Conservation (phyloP, 2,797 vertebrate genomes). For the Remorina albescens region DNA sequence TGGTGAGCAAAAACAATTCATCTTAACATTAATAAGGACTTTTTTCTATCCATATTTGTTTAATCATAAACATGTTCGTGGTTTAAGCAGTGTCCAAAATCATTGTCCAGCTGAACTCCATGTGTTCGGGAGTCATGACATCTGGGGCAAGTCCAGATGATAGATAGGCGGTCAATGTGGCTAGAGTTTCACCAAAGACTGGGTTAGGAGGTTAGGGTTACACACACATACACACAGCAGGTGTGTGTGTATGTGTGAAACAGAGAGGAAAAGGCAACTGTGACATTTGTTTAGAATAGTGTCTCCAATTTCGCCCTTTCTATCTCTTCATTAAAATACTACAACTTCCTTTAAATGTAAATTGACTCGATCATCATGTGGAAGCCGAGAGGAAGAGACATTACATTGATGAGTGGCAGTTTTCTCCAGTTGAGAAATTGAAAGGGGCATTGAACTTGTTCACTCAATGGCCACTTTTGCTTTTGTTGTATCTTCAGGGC, state of each 20-base stretch:
- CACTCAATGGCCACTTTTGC: neutral
- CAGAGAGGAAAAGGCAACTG: slow-evolving; percentile 17
- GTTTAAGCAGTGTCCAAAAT: neutral
- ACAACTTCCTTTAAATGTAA: slow-evolving; percentile 25
- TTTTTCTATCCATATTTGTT: neutral
- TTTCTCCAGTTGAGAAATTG: slow-evolving; percentile 22
- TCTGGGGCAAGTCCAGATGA: neutral
- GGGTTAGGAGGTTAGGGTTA: too few relatives aligned
- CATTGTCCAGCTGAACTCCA: neutral
- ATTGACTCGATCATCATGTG: slow-evolving; percentile 6
- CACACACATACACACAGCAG: too few relatives aligned
- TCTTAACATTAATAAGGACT: neutral
- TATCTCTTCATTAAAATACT: slow-evolving; percentile 33
- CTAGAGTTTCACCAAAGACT: slow-evolving; percentile 32
- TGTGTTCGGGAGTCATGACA: neutral
- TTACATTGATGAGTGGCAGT: neutral
- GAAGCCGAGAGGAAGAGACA: neutral
- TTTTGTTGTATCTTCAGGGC: neutral
- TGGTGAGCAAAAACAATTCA: neutral
- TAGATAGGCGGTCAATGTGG: slow-evolving; percentile 42
- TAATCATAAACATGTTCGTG: neutral
- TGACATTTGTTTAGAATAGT: neutral
- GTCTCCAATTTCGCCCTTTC: slow-evolving; percentile 25
- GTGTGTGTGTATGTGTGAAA: neutral
- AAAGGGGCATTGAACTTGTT: slow-evolving; percentile 32